Evolutionary conservation across 1,140 invertebrate genomes (phyloP), one percentile per base, ranked within the genome.

Genomic region (Papilio helenus): DNA sequence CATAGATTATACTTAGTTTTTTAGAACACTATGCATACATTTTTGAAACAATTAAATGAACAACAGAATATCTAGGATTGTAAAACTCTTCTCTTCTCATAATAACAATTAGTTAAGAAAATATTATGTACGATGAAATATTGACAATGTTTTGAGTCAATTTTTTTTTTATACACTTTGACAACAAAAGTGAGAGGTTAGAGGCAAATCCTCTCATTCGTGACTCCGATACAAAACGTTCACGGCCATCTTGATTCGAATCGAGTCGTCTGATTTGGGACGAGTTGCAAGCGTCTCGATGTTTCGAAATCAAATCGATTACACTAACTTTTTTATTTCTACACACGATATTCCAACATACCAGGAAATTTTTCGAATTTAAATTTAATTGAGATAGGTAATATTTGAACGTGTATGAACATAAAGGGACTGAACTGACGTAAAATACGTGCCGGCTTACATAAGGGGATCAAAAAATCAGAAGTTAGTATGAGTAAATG

Each of bases 281-380:
- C 72, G 72, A 74, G 20, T 74, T 74, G 72, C 72, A 44, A 20
- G 44, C 72, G 42, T 74, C 42, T 46, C 72, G 72, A 49, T 26
- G 23, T 74, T 74, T 74, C 72, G 20, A 74, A 74, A 74, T 49
- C 42, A 74, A 49, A 72, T 74, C 42, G 72, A 74, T 74, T 44
- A 74, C 23, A 74, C 1, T 26, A 74, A 74, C 72, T 74, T 74
- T 51, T 72, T 73, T 16, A 72, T 72, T 73, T 49, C 12, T 23
- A 74, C 39, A 72, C n/a, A 20, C 18, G 18, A 44, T 72, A 42
- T 72, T 72, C 14, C 61, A 68, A 68, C 61, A 68, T 68, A 68
- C 61, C 26, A 34, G 61, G 61, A 68, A 68, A 8, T 68, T 68
- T 68, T 61, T 12, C 23, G 58, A 29, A 18, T 29, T 29, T 16